Evolutionary conservation across 2,797 vertebrate species (phyloP).

Genomic region (Gorsachius magnificus): DNA sequence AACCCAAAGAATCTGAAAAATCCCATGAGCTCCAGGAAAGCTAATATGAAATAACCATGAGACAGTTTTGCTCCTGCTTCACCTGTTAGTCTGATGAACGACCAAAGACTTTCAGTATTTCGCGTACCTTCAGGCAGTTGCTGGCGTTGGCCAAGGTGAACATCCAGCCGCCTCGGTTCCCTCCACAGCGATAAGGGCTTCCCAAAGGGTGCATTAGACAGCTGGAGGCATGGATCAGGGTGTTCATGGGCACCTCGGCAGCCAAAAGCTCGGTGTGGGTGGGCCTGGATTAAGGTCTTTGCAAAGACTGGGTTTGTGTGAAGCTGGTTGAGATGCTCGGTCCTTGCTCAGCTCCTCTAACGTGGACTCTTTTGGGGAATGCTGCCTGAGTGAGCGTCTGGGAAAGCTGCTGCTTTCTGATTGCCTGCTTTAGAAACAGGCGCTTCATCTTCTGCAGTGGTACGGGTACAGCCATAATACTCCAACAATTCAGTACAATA

Average conservation of each 20-base stretch:
- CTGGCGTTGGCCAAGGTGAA: neutral
- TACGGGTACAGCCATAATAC: neutral
- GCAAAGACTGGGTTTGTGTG: neutral
- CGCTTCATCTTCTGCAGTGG: neutral
- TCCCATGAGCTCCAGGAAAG: neutral
- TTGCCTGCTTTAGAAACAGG: neutral
- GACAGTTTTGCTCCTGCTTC: neutral
- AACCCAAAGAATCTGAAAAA: neutral
- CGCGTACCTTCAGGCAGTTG: neutral
- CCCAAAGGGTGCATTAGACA: rapidly evolving
- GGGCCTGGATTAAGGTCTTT: neutral
- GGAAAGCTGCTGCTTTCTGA: neutral
- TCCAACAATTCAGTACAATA: neutral
- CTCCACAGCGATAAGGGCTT: rapidly evolving
- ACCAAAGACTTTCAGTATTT: neutral
- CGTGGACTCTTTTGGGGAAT: neutral
- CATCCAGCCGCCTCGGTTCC: neutral
- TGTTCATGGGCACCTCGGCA: neutral
- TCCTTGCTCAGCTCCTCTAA: neutral
- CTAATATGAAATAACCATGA: neutral
- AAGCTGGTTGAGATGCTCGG: neutral
- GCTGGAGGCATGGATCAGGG: rapidly evolving
- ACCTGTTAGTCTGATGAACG: neutral
- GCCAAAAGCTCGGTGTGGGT: rapidly evolving
- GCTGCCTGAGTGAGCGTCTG: rapidly evolving